Percentiles rank a stretch among this genome's conserved stretches.
phyloP scores from a whole-genome alignment of 2,888 invertebrate species.

The Chloroclystis v-ata region DNA sequence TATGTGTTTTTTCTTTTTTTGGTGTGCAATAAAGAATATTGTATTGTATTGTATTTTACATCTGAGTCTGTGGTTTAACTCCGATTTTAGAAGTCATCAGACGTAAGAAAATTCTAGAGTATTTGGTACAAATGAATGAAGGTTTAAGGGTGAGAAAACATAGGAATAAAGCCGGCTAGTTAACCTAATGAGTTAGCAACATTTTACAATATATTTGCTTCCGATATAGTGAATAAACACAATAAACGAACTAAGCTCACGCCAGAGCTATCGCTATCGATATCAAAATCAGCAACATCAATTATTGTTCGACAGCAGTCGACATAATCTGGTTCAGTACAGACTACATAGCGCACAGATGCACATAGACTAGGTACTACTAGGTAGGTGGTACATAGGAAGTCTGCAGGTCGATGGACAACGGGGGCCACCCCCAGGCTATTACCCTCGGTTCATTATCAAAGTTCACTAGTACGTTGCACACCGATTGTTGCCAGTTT shows the following conservation, averaged over 20 bases:
- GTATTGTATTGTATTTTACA: no score
- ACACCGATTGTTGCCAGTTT: constrained; percentile 36
- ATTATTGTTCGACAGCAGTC: constrained; percentile 19
- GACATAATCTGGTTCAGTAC: constrained; percentile 27
- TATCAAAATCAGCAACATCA: constrained; percentile 9
- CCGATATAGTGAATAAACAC: background rate
- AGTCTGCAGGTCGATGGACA: constrained; percentile 62
- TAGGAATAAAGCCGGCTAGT: no score
- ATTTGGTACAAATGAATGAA: no score
- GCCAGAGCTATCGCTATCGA: background rate
- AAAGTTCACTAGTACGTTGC: constrained; percentile 74
- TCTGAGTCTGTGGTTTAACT: no score
- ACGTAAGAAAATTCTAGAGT: no score
- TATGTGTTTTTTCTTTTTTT: no score
- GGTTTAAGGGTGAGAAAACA: no score
- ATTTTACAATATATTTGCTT: no score
- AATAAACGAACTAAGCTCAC: background rate
- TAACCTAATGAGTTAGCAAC: no score
- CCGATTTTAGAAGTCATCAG: no score
- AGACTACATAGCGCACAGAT: no score
- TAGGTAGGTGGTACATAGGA: constrained; percentile 31
- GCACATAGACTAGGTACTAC: background rate
- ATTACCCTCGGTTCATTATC: constrained; percentile 73
- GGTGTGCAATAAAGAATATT: no score
- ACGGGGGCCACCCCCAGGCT: constrained; percentile 51